Conservation (phyloP, 2,888 invertebrate genomes). For the Eupithecia insigniata region DNA sequence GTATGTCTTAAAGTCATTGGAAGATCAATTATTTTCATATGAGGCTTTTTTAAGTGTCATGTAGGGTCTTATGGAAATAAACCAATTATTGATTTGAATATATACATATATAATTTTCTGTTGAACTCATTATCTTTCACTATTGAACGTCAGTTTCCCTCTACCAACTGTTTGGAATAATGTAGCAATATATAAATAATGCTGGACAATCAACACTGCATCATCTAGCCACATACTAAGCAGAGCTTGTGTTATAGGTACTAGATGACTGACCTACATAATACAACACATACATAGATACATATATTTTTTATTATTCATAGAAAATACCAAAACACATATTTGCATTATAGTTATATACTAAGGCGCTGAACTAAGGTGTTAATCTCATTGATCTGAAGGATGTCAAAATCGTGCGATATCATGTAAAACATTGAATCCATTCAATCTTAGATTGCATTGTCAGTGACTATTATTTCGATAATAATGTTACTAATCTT, state of each 20-base stretch:
- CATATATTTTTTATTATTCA: too few relatives aligned
- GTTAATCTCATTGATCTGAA: background rate
- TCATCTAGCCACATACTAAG: too few relatives aligned
- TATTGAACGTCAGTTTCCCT: background rate
- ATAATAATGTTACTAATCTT: background rate
- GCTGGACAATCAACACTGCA: too few relatives aligned
- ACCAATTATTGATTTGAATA: background rate
- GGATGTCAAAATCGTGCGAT: too few relatives aligned
- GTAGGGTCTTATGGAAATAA: background rate
- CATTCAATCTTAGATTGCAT: background rate
- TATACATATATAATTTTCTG: too few relatives aligned
- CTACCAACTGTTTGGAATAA: background rate
- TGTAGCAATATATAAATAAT: too few relatives aligned
- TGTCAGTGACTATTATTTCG: background rate
- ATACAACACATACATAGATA: too few relatives aligned
- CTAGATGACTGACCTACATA: too few relatives aligned
- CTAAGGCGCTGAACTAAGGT: too few relatives aligned
- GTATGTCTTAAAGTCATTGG: constrained; percentile 56
- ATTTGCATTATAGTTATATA: too few relatives aligned
- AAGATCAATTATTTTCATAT: background rate
- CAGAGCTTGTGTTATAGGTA: too few relatives aligned
- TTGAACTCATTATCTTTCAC: background rate
- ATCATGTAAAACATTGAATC: background rate
- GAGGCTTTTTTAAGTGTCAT: background rate
- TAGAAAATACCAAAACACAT: too few relatives aligned